These are phyloP conservation scores for Akabosia matsudoensis DNA, from an alignment of 1,140 invertebrate genomes.

Conservation along the genomic window DNA sequence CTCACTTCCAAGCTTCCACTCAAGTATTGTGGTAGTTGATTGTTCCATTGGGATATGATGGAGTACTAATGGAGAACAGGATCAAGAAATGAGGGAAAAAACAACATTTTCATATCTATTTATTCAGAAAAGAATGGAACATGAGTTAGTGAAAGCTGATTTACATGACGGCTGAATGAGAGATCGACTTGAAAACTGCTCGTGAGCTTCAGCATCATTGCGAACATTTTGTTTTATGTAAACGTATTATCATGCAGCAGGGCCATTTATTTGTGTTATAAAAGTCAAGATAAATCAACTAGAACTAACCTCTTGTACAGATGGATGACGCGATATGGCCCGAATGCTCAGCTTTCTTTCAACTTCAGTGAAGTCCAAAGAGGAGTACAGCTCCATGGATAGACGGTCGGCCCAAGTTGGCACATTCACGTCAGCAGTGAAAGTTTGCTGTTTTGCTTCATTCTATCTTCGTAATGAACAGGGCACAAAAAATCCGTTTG, in stretches of 20 bases:
- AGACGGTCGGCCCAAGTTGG: conserved; percentile 2
- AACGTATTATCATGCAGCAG: no score
- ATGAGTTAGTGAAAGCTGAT: not conserved
- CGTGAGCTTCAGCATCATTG: no score
- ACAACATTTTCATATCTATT: no score
- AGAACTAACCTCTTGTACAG: conserved; percentile 26
- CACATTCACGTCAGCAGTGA: not conserved
- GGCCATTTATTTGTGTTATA: no score
- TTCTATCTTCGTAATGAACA: conserved; percentile 12
- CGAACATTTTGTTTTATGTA: no score
- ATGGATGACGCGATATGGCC: conserved; percentile 25
- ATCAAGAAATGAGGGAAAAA: not conserved
- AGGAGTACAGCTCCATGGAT: conserved; percentile 29
- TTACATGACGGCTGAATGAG: not conserved
- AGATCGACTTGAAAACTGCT: no score
- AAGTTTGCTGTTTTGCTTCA: not conserved
- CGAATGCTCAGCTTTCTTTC: conserved; percentile 36
- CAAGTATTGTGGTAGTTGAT: conserved; percentile 12
- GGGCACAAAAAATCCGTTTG: no score
- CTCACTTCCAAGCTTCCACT: conserved; percentile 27
- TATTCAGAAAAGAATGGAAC: not conserved
- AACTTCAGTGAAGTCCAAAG: conserved; percentile 29
- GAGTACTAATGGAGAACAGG: not conserved
- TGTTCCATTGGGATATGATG: not conserved
- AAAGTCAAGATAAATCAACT: no score